Percentiles rank a stretch among this genome's conserved stretches.
phyloP scores from a whole-genome alignment of 1,140 invertebrate genomes.

The Eupristina koningsbergeri region DNA sequence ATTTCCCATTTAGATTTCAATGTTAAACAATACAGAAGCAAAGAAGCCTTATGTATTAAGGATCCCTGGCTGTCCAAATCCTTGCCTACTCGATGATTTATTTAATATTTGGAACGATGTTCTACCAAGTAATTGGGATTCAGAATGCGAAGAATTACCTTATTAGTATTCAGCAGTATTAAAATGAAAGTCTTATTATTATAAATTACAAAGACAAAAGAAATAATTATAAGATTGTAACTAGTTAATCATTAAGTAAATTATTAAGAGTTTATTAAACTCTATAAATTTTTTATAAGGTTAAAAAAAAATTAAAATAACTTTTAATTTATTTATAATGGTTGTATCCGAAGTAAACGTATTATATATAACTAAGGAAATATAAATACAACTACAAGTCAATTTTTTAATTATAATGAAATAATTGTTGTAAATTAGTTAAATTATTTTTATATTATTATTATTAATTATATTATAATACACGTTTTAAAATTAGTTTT shows the following conservation, averaged over 20 bases:
- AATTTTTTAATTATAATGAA: too few relatives aligned
- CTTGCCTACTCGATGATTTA: constrained; percentile 72
- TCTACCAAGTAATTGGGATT: constrained; percentile 73
- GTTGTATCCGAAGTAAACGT: too few relatives aligned
- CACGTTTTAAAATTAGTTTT: too few relatives aligned
- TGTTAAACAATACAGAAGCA: constrained; percentile 59
- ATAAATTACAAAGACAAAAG: not conserved
- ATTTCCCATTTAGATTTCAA: constrained; percentile 46
- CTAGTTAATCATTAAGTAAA: too few relatives aligned
- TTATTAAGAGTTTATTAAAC: too few relatives aligned
- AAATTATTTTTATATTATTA: not conserved
- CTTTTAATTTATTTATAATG: too few relatives aligned
- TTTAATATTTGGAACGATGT: constrained; percentile 66
- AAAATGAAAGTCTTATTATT: not conserved
- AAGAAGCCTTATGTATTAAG: constrained; percentile 54
- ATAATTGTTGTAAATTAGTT: not conserved
- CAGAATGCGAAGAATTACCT: constrained; percentile 66
- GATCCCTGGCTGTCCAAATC: constrained; percentile 72
- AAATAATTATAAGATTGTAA: too few relatives aligned
- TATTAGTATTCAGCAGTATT: not conserved
- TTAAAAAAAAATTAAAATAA: too few relatives aligned
- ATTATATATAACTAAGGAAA: too few relatives aligned
- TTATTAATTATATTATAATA: too few relatives aligned
- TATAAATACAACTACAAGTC: too few relatives aligned
- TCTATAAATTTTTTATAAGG: too few relatives aligned